These are phyloP conservation scores for Rutilus rutilus DNA, from an alignment of 2,113 vertebrate species.

Conservation along the genomic window DNA sequence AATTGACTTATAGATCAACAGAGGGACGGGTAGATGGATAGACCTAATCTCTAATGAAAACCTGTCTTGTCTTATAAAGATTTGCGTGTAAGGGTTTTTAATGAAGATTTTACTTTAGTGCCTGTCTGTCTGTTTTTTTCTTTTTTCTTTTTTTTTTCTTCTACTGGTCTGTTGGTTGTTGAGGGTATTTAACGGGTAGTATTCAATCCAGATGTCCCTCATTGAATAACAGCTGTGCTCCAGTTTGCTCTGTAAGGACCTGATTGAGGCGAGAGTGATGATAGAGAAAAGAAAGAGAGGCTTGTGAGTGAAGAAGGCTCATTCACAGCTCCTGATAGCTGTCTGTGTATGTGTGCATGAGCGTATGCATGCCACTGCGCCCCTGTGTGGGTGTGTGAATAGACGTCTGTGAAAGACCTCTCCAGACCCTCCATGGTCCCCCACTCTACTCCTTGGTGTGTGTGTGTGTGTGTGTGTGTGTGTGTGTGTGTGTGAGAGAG, in stretches of 20 bases:
- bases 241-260: constrained; percentile 34
- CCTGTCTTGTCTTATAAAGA: not conserved
- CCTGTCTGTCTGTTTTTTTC: constrained; percentile 1
- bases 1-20: not conserved
- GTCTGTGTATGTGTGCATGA: constrained; percentile 19
- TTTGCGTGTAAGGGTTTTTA: not conserved
- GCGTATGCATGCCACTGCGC: constrained; percentile 34
- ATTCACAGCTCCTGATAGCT: constrained; percentile 32
- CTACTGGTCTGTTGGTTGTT: constrained; percentile 24
- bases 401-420: constrained; percentile 35
- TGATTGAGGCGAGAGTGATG: constrained; percentile 25
- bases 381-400: constrained; percentile 25
- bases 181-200: constrained; percentile 20
- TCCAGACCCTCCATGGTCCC: constrained; percentile 35
- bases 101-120: constrained; percentile 4
- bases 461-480: constrained; percentile 3
- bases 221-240: constrained; percentile 46
- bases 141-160: not conserved
- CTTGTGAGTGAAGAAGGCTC: constrained; percentile 21
- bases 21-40: not conserved
- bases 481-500: constrained; percentile 31
- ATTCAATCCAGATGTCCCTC: constrained; percentile 48
- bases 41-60: not conserved
- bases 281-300: constrained; percentile 14
- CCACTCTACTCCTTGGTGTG: constrained; percentile 26